A percentile compares a stretch with the other conserved stretches of the same genome.
These are phyloP conservation scores for Pipra filicauda DNA, from an alignment of 2,113 vertebrate species.

Conservation along the genomic window DNA sequence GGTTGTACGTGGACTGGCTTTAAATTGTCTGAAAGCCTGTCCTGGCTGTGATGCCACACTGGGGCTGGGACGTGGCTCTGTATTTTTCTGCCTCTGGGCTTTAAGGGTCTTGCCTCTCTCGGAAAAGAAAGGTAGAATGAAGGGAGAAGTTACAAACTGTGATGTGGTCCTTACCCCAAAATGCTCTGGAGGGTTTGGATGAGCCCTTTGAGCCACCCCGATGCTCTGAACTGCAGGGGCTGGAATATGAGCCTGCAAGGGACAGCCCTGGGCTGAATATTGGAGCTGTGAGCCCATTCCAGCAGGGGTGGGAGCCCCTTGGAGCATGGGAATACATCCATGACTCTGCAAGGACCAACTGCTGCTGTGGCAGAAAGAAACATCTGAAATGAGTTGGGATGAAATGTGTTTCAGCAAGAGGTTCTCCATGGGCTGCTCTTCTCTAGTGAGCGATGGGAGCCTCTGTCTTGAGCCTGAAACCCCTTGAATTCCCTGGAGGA, in stretches of 20 bases:
- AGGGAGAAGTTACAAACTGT: neutral
- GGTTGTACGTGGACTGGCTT: neutral
- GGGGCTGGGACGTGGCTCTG: neutral
- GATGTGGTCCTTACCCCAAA: neutral
- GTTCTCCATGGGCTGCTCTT: neutral
- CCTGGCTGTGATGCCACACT: neutral
- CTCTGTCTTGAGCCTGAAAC: fast-evolving
- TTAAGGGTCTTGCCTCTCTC: neutral
- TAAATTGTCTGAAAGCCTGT: neutral
- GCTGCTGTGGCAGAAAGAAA: neutral
- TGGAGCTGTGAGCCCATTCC: neutral
- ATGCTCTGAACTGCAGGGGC: neutral
- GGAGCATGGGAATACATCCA: neutral
- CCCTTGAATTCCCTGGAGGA: neutral
- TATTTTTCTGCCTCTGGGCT: neutral
- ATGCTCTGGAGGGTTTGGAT: neutral
- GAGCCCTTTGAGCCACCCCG: neutral
- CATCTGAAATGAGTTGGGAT: fast-evolving
- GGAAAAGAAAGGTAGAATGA: neutral
- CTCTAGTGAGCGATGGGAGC: neutral
- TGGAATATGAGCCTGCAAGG: neutral
- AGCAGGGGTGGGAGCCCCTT: neutral
- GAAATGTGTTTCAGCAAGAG: fast-evolving
- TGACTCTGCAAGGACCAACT: neutral
- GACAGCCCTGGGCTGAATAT: neutral